These are phyloP conservation scores for Coryphaenoides rupestris DNA, from an alignment of 2,113 vertebrate genomes.

Conservation along the genomic window DNA sequence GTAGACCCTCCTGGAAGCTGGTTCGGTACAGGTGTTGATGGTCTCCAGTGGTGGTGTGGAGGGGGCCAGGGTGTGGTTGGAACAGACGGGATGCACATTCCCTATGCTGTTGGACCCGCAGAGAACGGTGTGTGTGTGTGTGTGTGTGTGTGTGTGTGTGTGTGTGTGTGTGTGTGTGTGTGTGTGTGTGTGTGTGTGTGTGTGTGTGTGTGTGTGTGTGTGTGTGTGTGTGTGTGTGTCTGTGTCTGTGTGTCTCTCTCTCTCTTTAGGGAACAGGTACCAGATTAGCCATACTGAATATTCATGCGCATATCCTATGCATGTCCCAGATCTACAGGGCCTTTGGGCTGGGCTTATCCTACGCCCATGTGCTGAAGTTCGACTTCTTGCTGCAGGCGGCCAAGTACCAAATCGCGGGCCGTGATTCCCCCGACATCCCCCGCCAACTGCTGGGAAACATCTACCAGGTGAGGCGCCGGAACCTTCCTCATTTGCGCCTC, in stretches of 20 bases:
- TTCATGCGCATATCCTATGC: not conserved
- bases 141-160: no score
- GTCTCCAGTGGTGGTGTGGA: conserved; percentile 58
- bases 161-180: no score
- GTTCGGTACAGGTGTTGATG: conserved; percentile 62
- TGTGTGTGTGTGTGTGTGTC: no score
- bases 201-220: conserved; percentile 7
- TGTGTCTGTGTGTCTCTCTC: conserved; percentile 13
- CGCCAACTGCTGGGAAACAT: conserved; percentile 57
- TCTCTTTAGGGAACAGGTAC: not conserved
- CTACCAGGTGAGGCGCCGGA: conserved; percentile 61
- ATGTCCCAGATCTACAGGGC: conserved; percentile 62
- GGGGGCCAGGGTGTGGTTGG: conserved; percentile 62
- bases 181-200: no score
- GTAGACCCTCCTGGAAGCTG: conserved; percentile 57
- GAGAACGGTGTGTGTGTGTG: no score
- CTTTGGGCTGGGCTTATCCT: conserved; percentile 68
- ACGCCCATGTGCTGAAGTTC: conserved; percentile 69
- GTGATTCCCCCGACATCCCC: conserved; percentile 55
- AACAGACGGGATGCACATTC: conserved; percentile 61
- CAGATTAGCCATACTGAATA: not conserved
- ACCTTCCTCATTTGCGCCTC: no score
- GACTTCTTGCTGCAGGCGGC: conserved; percentile 54
- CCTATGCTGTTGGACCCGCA: conserved; percentile 64
- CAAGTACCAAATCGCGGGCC: conserved; percentile 33